phyloP scores from a whole-genome alignment of 2,888 invertebrate genomes.

The Cephus nigrinus region DNA sequence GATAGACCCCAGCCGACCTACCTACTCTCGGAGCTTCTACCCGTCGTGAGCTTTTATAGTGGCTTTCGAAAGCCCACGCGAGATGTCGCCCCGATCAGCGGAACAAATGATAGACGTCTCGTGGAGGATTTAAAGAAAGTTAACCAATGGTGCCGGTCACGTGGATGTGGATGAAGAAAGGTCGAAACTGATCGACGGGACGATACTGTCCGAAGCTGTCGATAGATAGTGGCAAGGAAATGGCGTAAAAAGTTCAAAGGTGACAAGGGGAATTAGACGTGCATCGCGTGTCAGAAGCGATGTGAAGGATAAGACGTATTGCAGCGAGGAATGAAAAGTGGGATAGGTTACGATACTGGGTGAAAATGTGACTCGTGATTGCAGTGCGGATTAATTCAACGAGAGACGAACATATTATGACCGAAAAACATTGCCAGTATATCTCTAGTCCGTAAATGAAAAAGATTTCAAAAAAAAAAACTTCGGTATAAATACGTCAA shows the following conservation, averaged over 20 bases:
- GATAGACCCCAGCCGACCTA: not conserved
- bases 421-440: conserved; percentile 50
- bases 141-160: not conserved
- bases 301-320: not conserved
- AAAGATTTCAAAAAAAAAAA: conserved; percentile 28
- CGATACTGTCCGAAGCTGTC: not conserved
- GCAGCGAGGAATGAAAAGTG: not conserved
- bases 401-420: conserved; percentile 15
- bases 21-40: not conserved
- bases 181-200: not conserved
- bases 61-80: not conserved
- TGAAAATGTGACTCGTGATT: conserved; percentile 24
- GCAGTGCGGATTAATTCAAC: conserved; percentile 22
- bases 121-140: not conserved
- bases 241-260: not conserved
- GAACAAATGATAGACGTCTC: not conserved
- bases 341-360: not conserved
- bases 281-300: not conserved
- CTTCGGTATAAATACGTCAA: conserved; percentile 65
- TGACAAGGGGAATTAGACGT: not conserved
- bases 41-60: not conserved
- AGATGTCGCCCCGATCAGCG: not conserved
- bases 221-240: not conserved
- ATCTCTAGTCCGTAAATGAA: conserved; percentile 47
- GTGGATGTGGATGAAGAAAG: not conserved